Evolutionary conservation across 2,797 vertebrate genomes (phyloP), one percentile per base, ranked within the genome.

Genomic region (Bufotes viridis): DNA sequence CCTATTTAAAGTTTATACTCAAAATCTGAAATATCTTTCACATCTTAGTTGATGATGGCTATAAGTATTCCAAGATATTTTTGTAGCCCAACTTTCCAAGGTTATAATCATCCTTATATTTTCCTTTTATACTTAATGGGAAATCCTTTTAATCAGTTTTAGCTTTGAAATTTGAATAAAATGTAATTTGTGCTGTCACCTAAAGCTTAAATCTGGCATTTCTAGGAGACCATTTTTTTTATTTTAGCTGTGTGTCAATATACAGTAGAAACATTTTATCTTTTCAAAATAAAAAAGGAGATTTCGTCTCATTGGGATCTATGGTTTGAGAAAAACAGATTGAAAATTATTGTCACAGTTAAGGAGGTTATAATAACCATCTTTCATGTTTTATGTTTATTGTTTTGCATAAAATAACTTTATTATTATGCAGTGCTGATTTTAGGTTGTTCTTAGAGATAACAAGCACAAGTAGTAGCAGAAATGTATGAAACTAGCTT

Each of bases 341-440:
- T 84, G 53, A 74, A 22, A 42, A 84, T 76, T 75, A n/a, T 49
- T 78, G 72, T 85, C 42, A 85, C 20, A 53, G 53, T 84, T 75
- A 42, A 84, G 29, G 72, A 63, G 12, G 34, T 55, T 82, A 53
- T 26, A 53, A 82, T 67, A 57, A 29, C 51, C n/a, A 26, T 69
- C 14, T 55, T 1, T 51, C 42, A 42, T 70, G n/a, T 65, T 65
- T n/a, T 34, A 55, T 67, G 29, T 82, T 81, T 22, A 81, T 49
- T 81, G 10, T 49, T 63, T 12, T 65, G 34, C 20, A 63, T 49
- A n/a, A 81, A n/a, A n/a, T 65, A 42, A 65, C 11, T 81, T 63
- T 81, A 42, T 65, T 42, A 63, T 79, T 79, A 3, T n/a, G 17
- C 55, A 29, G 15, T 10, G 57, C 15, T 58, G 17, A 79, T 3